A percentile compares a stretch with the other conserved stretches of the same genome.
phyloP scores from a whole-genome alignment of 2,888 invertebrate species.

The Seladonia tumulorum region DNA sequence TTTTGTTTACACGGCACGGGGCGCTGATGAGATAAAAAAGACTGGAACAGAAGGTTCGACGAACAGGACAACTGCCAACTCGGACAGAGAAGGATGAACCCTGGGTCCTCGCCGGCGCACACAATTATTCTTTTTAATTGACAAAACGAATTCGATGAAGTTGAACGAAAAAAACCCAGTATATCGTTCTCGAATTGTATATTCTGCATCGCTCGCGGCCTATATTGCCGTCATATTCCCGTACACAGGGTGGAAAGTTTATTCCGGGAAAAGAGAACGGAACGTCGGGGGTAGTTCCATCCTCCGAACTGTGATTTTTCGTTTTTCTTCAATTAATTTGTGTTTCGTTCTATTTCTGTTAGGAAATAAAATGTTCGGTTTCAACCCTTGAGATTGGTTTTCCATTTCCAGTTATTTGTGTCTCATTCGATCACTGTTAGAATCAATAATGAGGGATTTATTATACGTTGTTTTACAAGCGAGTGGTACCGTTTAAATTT shows the following conservation, averaged over 20 bases:
- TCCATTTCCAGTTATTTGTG: not conserved
- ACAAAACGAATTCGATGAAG: not conserved
- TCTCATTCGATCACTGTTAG: not conserved
- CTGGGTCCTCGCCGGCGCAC: not conserved
- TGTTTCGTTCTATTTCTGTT: not conserved
- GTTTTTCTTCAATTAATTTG: not conserved
- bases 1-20: not conserved
- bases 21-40: not conserved
- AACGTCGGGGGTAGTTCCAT: not conserved
- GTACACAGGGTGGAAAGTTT: not conserved
- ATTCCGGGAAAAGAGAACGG: not conserved
- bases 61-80: not conserved
- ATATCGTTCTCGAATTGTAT: not conserved
- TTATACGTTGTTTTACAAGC: not conserved
- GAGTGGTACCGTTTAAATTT: not conserved
- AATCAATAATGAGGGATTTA: not conserved
- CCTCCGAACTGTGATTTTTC: not conserved
- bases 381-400: not conserved
- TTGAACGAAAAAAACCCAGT: not conserved
- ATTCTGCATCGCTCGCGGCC: not conserved
- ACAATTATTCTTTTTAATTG: slow-evolving; percentile 11
- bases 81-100: not conserved
- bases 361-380: not conserved
- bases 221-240: not conserved
- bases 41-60: not conserved